phyloP scores from a whole-genome alignment of 2,113 vertebrate genomes.

The Circaetus cinerascens region DNA sequence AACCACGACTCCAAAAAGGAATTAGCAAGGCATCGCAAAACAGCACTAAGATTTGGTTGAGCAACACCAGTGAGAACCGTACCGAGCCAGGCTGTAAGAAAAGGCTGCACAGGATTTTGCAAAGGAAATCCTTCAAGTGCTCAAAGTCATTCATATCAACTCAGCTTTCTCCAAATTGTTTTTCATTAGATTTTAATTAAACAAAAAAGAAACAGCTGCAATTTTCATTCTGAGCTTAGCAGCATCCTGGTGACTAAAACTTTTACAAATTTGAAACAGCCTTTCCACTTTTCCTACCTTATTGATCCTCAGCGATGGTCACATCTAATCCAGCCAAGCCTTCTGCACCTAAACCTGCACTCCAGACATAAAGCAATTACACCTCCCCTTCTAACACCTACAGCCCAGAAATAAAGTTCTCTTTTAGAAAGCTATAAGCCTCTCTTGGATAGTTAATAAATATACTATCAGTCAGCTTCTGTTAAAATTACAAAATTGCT shows the following conservation, averaged over 20 bases:
- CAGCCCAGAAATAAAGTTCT: neutral
- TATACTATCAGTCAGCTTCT: neutral
- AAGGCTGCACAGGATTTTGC: neutral
- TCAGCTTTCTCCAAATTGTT: neutral
- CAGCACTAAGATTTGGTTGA: neutral
- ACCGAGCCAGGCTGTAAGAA: neutral
- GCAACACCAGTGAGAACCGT: neutral
- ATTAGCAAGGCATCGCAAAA: neutral
- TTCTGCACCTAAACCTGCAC: neutral
- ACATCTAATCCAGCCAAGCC: neutral
- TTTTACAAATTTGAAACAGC: neutral
- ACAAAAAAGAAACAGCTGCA: neutral
- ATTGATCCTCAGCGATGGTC: neutral
- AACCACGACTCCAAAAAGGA: neutral
- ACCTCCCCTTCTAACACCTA: neutral
- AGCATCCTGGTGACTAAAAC: neutral
- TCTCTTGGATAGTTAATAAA: conserved; percentile 18
- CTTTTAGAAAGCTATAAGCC: neutral
- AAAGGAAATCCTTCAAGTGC: neutral
- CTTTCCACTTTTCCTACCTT: neutral
- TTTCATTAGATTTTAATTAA: neutral
- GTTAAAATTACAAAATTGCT: neutral
- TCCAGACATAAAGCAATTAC: neutral
- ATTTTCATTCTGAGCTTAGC: neutral
- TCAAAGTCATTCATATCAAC: neutral